phyloP scores from a whole-genome alignment of 2,888 invertebrate genomes.

The Altica lythri region DNA sequence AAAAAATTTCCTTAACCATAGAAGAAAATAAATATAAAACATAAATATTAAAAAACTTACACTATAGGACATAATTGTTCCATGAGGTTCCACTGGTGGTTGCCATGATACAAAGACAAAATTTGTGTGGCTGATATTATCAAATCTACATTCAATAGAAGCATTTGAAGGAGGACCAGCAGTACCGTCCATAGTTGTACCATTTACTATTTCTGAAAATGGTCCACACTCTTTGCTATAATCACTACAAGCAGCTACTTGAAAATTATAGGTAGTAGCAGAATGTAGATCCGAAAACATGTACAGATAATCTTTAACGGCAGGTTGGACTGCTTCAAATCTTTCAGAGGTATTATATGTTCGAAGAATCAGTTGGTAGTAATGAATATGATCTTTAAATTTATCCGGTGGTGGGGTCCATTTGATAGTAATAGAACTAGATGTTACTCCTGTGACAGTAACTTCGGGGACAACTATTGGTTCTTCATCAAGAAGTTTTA shows the following conservation, averaged over 20 bases:
- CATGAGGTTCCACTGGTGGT: conserved; percentile 74
- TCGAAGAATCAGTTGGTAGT: conserved; percentile 71
- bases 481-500: conserved; percentile 71
- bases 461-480: conserved; percentile 80
- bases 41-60: conserved; percentile 59
- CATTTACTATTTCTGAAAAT: conserved; percentile 78
- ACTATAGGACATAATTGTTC: conserved; percentile 77
- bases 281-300: conserved; percentile 79
- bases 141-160: conserved; percentile 67
- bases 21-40: too few species aligned
- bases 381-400: conserved; percentile 73
- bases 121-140: conserved; percentile 64
- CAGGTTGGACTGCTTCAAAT: conserved; percentile 68
- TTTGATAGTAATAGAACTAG: conserved; percentile 79
- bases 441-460: conserved; percentile 71
- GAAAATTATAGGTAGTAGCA: conserved; percentile 79
- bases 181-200: conserved; percentile 82
- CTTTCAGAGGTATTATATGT: conserved; percentile 60
- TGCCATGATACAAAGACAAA: conserved; percentile 75
- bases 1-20: too few species aligned
- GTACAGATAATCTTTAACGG: conserved; percentile 70
- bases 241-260: conserved; percentile 81
- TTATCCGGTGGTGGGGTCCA: conserved; percentile 73
- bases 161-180: conserved; percentile 76
- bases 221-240: conserved; percentile 76